Evolutionary conservation across 2,797 vertebrate species (phyloP), one percentile per base, ranked within the genome.

Genomic region (Mormyrops boulengeri): DNA sequence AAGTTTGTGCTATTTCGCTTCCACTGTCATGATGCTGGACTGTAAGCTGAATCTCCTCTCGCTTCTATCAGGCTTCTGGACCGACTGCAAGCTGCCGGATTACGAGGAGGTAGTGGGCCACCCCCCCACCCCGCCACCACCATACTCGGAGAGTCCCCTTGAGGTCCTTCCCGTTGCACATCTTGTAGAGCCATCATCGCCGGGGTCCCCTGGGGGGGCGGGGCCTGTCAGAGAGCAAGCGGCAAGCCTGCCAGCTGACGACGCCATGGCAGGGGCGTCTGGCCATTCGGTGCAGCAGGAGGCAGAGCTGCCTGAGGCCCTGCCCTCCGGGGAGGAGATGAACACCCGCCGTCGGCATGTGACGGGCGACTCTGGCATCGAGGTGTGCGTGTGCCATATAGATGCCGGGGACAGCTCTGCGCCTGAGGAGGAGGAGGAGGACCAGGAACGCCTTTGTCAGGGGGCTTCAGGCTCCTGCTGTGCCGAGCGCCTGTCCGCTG

Each of bases 101-200:
- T 97, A 97, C 34, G 96, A 97, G 88, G 96, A 97, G 91, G 96
- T 97, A 2, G 95, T 97, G 5, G 96, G 95, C 34, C 96, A 96
- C 88, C 96, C 96, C 0, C 96, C 96, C 0, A 97, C 96, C 0
- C 96, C 96, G 0, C 96, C 96, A 6, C 96, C 96, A 0, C 96
- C 96, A 44, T 97, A 97, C 91, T 96, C 96, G 2, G 96, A 96
- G 92, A 93, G 93, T 91, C 94, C 95, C 22, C 93, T 93, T 0
- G 95, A 95, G 77, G 73, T 80, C 0, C 60, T 91, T 30, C 90
- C 92, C 41, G 90, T 91, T 19, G 91, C 26, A 85, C 94, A 92
- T 69, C 92, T 93, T 1, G 91, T 91, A 0, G 44, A 90, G 9
- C 89, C 91, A n/a, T 55, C 91, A 6, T 92, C 91, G 41, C 91